Evolutionary conservation across 2,888 invertebrate genomes (phyloP).

Genomic region (Gortyna flavago): DNA sequence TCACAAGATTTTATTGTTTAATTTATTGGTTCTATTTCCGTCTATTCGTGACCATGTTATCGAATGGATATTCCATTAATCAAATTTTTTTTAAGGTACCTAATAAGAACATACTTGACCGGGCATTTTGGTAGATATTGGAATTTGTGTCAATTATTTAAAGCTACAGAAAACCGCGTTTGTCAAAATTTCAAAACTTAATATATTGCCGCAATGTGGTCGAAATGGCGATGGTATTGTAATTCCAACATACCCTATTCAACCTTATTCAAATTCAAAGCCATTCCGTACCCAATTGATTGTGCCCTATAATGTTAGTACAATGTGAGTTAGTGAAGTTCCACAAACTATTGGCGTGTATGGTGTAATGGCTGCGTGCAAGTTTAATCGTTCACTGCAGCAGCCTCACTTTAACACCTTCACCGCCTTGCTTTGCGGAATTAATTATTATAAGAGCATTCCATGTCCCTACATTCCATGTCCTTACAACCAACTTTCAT

Average conservation of each 20-base stretch:
- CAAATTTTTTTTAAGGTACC: background rate
- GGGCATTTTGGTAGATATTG: background rate
- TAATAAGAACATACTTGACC: background rate
- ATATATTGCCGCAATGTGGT: slow-evolving; percentile 1
- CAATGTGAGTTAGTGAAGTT: slow-evolving; percentile 30
- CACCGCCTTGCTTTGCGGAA: background rate
- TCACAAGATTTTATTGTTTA: slow-evolving; percentile 47
- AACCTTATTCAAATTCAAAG: slow-evolving; percentile 33
- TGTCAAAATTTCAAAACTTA: background rate
- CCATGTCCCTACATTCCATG: background rate
- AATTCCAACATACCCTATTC: slow-evolving; percentile 5
- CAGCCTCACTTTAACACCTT: slow-evolving; percentile 14
- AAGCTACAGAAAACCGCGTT: background rate
- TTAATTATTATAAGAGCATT: slow-evolving; percentile 9
- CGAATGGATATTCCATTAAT: background rate
- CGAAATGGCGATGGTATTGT: slow-evolving; percentile 13
- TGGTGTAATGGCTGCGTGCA: slow-evolving; percentile 14
- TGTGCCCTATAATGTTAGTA: slow-evolving; percentile 34
- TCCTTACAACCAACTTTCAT: slow-evolving; percentile 2
- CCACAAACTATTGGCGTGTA: slow-evolving; percentile 18
- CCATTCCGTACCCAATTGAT: slow-evolving; percentile 20
- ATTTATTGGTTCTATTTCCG: slow-evolving; percentile 44
- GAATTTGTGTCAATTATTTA: background rate
- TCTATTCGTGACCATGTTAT: slow-evolving; percentile 29
- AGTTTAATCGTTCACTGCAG: slow-evolving; percentile 23